phyloP scores from a whole-genome alignment of 2,888 invertebrate genomes.

The Athalia circularis region DNA sequence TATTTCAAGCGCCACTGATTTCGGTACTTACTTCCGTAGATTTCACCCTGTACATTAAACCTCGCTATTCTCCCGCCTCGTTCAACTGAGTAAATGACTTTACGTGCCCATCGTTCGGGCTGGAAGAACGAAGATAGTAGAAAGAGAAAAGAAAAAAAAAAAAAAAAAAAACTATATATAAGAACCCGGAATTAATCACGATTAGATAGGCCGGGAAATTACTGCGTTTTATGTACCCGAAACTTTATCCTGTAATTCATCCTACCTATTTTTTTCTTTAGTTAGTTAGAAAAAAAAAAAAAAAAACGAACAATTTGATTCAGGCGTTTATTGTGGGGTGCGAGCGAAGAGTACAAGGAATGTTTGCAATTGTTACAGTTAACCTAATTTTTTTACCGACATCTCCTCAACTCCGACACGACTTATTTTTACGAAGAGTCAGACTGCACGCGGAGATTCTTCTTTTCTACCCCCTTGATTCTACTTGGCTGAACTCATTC shows the following conservation, averaged over 20 bases:
- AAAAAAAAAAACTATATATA: no score
- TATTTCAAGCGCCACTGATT: slow-evolving; percentile 6
- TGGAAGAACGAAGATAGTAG: neutral
- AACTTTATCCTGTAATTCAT: neutral
- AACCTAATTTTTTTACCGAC: slow-evolving; percentile 2
- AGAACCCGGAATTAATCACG: no score
- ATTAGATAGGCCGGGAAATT: no score
- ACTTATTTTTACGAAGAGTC: neutral
- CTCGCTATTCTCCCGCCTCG: neutral
- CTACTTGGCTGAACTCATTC: slow-evolving; percentile 10
- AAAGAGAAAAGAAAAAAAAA: no score
- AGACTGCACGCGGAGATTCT: slow-evolving; percentile 3
- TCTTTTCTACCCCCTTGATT: slow-evolving; percentile 16
- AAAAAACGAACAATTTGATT: no score
- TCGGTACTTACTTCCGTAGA: neutral
- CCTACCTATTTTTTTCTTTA: neutral
- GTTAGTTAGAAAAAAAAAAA: no score
- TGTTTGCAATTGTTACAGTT: slow-evolving; percentile 3
- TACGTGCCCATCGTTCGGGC: neutral
- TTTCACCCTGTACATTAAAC: no score
- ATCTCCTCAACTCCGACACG: no score
- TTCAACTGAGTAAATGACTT: neutral
- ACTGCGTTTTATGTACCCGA: no score
- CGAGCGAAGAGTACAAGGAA: neutral
- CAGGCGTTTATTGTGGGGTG: no score